phyloP scores from a whole-genome alignment of 2,113 vertebrate genomes.

The Strigops habroptila region DNA sequence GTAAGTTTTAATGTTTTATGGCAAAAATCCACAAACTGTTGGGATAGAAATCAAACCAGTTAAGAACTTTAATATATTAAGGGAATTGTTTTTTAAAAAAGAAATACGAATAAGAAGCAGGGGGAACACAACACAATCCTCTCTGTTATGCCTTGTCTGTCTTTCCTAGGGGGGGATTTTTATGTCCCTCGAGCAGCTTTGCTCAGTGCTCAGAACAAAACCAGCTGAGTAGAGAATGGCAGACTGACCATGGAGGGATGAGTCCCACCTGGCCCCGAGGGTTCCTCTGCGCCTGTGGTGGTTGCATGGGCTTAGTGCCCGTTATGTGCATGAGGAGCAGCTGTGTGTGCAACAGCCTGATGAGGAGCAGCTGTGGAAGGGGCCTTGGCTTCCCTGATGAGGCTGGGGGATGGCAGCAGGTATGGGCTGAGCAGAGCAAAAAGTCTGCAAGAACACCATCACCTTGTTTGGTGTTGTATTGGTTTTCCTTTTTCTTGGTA shows the following conservation, averaged over 20 bases:
- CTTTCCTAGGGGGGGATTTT: background rate
- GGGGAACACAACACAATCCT: fast-evolving
- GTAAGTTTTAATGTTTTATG: background rate
- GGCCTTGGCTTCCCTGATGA: too few species aligned
- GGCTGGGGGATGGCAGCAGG: fast-evolving
- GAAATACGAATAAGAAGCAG: background rate
- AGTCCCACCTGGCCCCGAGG: background rate
- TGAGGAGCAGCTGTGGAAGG: background rate
- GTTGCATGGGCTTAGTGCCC: background rate
- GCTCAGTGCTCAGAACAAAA: background rate
- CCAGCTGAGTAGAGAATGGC: background rate
- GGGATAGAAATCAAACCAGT: background rate
- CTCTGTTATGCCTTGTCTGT: background rate
- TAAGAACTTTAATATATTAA: background rate
- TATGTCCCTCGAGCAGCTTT: background rate
- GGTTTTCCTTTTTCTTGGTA: fast-evolving
- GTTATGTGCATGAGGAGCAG: fast-evolving
- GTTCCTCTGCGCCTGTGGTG: too few species aligned
- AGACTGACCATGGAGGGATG: background rate
- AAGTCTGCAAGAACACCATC: fast-evolving
- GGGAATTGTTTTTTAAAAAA: background rate
- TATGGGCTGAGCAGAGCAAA: background rate
- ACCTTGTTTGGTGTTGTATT: fast-evolving
- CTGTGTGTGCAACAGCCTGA: background rate
- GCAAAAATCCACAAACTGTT: background rate